phyloP scores from a whole-genome alignment of 1,140 invertebrate species.

The Pemphigus obesinymphae region DNA sequence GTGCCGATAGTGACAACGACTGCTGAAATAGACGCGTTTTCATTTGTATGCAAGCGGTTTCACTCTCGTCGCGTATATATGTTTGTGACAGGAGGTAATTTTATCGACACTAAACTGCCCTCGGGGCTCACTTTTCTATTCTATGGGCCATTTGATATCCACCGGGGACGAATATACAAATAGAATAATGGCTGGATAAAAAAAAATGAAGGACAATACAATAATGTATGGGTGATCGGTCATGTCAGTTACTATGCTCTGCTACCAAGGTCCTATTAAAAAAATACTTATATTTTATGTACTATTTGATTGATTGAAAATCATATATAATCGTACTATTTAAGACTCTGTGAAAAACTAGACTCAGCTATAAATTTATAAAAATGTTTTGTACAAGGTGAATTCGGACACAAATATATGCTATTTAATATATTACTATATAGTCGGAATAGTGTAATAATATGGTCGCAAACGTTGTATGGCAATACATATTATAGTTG shows the following conservation, averaged over 20 bases:
- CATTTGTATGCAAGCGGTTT: background rate
- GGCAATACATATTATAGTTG: background rate
- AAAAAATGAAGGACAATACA: background rate
- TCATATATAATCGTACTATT: too few species aligned
- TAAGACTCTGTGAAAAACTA: too few species aligned
- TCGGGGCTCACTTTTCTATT: background rate
- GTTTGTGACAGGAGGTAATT: conserved; percentile 6
- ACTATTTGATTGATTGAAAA: too few species aligned
- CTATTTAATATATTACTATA: too few species aligned
- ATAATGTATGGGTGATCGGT: background rate
- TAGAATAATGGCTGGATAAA: too few species aligned
- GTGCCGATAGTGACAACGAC: background rate
- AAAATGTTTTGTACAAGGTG: too few species aligned
- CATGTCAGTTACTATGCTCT: background rate
- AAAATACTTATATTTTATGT: too few species aligned
- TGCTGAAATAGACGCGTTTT: background rate
- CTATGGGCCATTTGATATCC: background rate
- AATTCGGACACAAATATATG: background rate
- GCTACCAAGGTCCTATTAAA: too few species aligned
- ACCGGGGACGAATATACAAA: background rate
- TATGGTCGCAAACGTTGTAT: background rate
- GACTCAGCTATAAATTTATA: too few species aligned
- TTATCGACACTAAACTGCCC: background rate
- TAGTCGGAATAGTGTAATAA: background rate
- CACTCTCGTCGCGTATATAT: background rate